Base-by-base conservation (phyloP, 2,888 invertebrate genomes). In the Taphrorychus bicolor region DNA sequence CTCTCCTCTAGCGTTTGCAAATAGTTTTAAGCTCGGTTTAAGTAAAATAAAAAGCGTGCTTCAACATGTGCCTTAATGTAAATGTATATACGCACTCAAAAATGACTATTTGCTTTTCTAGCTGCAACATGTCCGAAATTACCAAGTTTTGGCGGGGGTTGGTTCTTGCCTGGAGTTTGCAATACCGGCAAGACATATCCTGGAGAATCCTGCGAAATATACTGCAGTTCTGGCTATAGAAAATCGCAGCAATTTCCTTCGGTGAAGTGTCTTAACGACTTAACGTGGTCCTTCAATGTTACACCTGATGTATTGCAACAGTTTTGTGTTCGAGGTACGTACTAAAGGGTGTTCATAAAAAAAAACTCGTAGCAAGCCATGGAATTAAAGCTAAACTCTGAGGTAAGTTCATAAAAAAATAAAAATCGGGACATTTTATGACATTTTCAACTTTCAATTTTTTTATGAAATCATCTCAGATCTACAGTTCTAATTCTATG, bases 141-240 rank as follows among this genome's bases (percentile, higher is more conserved):
- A 5, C 78, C 79, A 1, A 73, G 77, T 11, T 85, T 87, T 0
- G 78, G 80, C 22, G 81, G 85, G 71, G 88, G 87, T 14, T 79
- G 84, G 69, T 82, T 87, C 23, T 70, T 83, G 11, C 88, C 88
- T 0, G 79, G 82, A 24, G 79, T 82, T 49, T 88, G 88, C 72
- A 79, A 83, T n/a, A 76, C 78, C 14, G 82, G 84, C n/a, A 78
- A 82, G 69, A 80, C 81, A 22, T 77, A 80, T 66, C 76, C 82
- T n/a, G 85, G 86, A 4, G 81, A 84, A 73, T 77, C 80, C 3
- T 87, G 87, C 74, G 73, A 77, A 16, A 74, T 87, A 45, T 81
- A 82, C 48, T 87, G 87, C 72, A 76, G 82, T 45, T 76, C 79
- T 57, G 87, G 87, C 16, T 86, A 79, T 73, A 78, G 79, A 73